phyloP scores from a whole-genome alignment of 1,140 invertebrate genomes.

The Macrotrachela quadricornifera region DNA sequence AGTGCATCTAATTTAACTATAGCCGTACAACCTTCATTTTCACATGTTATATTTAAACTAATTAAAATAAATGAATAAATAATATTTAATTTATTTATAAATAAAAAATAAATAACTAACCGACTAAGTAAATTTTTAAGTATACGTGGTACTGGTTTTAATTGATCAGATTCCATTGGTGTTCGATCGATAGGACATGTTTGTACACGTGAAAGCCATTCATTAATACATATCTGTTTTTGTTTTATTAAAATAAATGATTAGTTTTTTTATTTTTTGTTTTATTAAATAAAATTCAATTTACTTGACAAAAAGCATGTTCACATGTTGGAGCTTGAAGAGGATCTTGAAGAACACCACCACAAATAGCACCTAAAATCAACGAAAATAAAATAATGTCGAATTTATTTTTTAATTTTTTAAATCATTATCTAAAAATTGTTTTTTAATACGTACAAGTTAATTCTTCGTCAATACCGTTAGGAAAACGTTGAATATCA shows the following conservation, averaged over 20 bases:
- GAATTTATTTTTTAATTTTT: no score
- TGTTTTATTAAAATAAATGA: no score
- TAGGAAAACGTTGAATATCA: conserved; percentile 1
- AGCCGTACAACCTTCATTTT: conserved; percentile 44
- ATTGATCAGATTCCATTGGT: not conserved
- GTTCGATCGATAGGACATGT: conserved; percentile 2
- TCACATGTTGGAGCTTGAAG: not conserved
- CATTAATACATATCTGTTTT: not conserved
- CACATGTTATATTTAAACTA: no score
- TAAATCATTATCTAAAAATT: no score
- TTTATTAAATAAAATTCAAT: no score
- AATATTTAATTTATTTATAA: no score
- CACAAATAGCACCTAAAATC: not conserved
- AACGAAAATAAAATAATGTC: no score
- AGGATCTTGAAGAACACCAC: conserved; percentile 3
- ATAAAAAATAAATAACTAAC: no score
- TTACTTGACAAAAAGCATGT: conserved; percentile 1
- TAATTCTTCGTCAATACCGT: conserved; percentile 1
- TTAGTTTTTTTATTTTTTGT: no score
- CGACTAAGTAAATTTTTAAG: not conserved
- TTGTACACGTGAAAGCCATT: not conserved
- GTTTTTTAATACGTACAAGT: not conserved
- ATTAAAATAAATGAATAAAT: no score
- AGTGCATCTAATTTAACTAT: conserved; percentile 65
- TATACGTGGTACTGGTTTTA: conserved; percentile 4